Base-by-base conservation (phyloP, 2,888 invertebrate genomes). In the Cephus sareptanus region DNA sequence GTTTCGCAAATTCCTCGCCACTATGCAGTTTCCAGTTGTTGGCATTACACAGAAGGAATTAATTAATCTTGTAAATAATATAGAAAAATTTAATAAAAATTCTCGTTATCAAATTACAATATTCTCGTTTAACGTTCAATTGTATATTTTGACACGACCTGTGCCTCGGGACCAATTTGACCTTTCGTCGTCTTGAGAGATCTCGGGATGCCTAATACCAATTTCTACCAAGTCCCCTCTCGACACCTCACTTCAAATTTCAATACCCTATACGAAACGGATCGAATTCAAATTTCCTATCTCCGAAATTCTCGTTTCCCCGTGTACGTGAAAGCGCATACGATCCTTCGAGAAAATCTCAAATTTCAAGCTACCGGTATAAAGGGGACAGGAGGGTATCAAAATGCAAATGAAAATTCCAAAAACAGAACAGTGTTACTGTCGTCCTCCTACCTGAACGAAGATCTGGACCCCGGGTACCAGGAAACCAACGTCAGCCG, bases 401-500 rank as follows among this genome's bases (percentile, higher is more conserved):
- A 6, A 2, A 23, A 1, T 56, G 9, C 2, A 2, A 2, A 56
- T 23, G 9, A 56, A 56, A 56, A 56, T 23, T 77, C 77, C 0
- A 15, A 9, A 30, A 71, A 1, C 6, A 70, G 4, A 35, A 35
- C 11, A 23, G 4, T 12, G 13, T 35, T 74, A 11, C 30, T 34
- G 1, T 9, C 1, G 2, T 11, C 4, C 4, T 23, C 11, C 13
- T 71, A 31, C 71, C 71, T 31, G 30, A 71, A 71, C 2, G 71
- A 31, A 33, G 71, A 34, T 71, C 71, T 34, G 56, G 23, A 1
- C n/a, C 34, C n/a, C 34, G 6, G 35, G 74, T 37, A 35, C 23
- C 34, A 30, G 74, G 74, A 35, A 74, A 78, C 79, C 79, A 81
- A 77, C 77, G 81, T 80, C 79, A 76, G 77, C 75, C 76, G 81